Evolutionary conservation across 2,797 vertebrate species (phyloP), one percentile per base, ranked within the genome.

Genomic region (Lithobates pipiens): DNA sequence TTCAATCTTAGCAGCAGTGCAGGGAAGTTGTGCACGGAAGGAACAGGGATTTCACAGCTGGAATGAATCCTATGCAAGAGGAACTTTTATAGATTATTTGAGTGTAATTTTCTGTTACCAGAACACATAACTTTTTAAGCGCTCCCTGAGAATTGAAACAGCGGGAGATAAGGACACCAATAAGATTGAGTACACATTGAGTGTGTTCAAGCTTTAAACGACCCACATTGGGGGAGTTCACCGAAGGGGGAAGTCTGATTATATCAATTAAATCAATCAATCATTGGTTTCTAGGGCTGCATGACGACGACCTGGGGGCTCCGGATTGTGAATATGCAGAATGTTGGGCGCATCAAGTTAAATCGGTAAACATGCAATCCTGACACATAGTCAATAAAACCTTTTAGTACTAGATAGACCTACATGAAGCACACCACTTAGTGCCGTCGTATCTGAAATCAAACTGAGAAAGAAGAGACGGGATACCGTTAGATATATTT

Each of bases 71-170:
- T 78, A 86, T 82, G 85, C 85, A 82, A 83, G 44, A 86, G 75
- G 71, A 83, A 86, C 80, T 73, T 86, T 86, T 86, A 86, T 86
- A 76, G 85, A 82, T 82, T 86, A 86, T 86, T 77, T 72, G 74
- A 82, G 73, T 86, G 77, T 85, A 85, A 85, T 79, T 85, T 85
- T 85, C 83, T 74, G 77, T 85, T 85, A 79, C 77, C 74, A 82
- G 74, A 86, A 77, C 80, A 77, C 80, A 61, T 82, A 77, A 83
- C 85, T 86, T 82, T 80, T 86, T 77, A 86, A 86, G 79, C 75
- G 61, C 85, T 86, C 25, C 71, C 84, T 70, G 85, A 68, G 75
- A 83, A 77, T 77, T 77, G 80, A 86, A 86, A 77, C 80, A 86
- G 80, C 76, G 57, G 80, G 85, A 61, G 71, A 80, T 69, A 70